Evolutionary conservation across 2,797 vertebrate genomes (phyloP), one percentile per base, ranked within the genome.

Genomic region (Pseudochirops cupreus): DNA sequence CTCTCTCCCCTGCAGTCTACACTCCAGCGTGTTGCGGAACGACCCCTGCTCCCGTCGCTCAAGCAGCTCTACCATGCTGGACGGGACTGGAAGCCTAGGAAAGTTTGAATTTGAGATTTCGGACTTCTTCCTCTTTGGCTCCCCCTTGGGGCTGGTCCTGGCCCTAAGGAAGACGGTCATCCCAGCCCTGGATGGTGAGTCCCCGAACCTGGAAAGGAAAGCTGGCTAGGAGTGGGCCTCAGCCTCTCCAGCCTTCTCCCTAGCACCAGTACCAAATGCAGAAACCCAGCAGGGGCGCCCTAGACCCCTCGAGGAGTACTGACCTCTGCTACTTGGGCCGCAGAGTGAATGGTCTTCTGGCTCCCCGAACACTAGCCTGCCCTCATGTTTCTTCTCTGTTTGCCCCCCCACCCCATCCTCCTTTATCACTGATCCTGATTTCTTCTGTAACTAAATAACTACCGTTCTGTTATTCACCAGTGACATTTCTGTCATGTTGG

Each of bases 121-220:
- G 0, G 99, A 99, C 98, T 99, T 99, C 98, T 99, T 99, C 98
- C 99, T 99, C 96, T 99, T 99, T 21, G 99, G 99, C 14, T 99
- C 99, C 97, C 99, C 99, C 0, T 97, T 99, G 98, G 99, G 99
- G 52, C 98, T 99, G 97, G 99, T 99, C 56, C 99, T 99, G 31
- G 99, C 99, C 7, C 98, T 99, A 98, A 98, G 99, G 96, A 99
- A 99, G 99, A 99, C 99, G 0, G 99, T 99, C 97, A 99, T 99
- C 97, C 99, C 99, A 2, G 98, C 99, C 95, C 98, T 99, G 93
- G 99, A 99, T 54, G 99, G 99, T 99, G 98, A 98, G 99, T 98
- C n/a, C 90, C 92, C 56, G 31, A 3, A 2, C n/a, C 91, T 54
- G 58, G 56, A 1, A 12, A 53, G 56, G 12, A 26, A 31, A 54